phyloP scores from a whole-genome alignment of 35 echinoderm and acorn worm species.

The Heliocidaris erythrogramma region DNA sequence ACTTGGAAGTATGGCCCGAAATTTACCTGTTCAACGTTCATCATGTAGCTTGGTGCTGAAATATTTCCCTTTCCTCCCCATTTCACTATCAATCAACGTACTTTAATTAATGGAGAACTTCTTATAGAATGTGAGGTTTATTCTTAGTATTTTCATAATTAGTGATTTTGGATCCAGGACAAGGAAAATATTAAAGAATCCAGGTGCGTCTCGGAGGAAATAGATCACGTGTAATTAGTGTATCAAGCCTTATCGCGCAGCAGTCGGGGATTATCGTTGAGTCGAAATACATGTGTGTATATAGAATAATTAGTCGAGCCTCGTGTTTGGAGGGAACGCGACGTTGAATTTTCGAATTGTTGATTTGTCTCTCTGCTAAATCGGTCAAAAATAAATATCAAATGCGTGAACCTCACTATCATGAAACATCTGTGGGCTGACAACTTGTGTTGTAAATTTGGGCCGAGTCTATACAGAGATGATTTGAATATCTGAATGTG shows the following conservation, averaged over 20 bases:
- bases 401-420: too few relatives aligned
- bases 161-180: neutral
- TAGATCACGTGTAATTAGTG: neutral
- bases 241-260: neutral
- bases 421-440: too few relatives aligned
- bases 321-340: neutral
- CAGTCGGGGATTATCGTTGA: neutral
- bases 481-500: too few relatives aligned
- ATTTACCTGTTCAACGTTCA: too few relatives aligned
- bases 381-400: too few relatives aligned
- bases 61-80: neutral
- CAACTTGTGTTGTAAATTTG: too few relatives aligned
- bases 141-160: slow-evolving; percentile 19
- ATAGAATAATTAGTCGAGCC: neutral
- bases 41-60: neutral
- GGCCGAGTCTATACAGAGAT: too few relatives aligned
- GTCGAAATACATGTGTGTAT: neutral
- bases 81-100: neutral
- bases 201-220: neutral
- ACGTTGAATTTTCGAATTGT: too few relatives aligned
- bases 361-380: too few relatives aligned
- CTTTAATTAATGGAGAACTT: neutral
- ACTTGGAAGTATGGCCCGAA: too few relatives aligned
- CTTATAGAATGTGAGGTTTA: neutral
- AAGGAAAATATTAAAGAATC: neutral